Conservation (phyloP, 2,113 vertebrate species). For the Prunella fulvescens region DNA sequence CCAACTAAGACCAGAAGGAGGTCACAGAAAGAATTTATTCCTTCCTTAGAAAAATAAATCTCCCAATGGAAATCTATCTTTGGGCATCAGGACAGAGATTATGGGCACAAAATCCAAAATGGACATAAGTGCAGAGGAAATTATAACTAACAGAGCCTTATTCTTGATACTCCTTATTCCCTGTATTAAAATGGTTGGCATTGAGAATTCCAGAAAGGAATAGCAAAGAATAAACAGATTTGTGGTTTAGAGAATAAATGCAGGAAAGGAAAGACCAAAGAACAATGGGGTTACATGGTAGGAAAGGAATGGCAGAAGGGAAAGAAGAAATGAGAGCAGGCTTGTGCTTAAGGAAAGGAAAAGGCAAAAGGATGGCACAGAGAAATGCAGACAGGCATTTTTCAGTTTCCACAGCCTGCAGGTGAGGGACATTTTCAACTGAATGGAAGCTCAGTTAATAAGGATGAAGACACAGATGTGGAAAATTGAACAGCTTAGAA, state of each 20-base stretch:
- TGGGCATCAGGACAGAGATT: not conserved
- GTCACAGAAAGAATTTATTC: not conserved
- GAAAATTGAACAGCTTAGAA: not conserved
- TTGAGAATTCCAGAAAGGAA: not conserved
- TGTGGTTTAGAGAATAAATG: not conserved
- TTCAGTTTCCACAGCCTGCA: not conserved
- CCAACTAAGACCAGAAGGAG: not conserved
- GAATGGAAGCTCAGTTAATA: not conserved
- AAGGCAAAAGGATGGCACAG: not conserved
- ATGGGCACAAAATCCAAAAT: not conserved
- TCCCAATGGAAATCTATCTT: not conserved
- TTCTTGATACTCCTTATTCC: not conserved
- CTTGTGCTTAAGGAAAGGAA: not conserved
- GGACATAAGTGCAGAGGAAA: not conserved
- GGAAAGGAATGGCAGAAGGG: not conserved
- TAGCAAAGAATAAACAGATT: not conserved
- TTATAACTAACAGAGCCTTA: not conserved
- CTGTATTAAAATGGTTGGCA: not conserved
- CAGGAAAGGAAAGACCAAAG: not conserved
- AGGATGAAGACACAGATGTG: not conserved
- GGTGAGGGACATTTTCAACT: not conserved
- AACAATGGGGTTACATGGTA: not conserved
- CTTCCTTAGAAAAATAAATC: not conserved
- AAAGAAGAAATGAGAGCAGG: not conserved
- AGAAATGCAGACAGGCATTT: not conserved